Conservation (phyloP, 1,140 invertebrate genomes). For the Magallana angulata region DNA sequence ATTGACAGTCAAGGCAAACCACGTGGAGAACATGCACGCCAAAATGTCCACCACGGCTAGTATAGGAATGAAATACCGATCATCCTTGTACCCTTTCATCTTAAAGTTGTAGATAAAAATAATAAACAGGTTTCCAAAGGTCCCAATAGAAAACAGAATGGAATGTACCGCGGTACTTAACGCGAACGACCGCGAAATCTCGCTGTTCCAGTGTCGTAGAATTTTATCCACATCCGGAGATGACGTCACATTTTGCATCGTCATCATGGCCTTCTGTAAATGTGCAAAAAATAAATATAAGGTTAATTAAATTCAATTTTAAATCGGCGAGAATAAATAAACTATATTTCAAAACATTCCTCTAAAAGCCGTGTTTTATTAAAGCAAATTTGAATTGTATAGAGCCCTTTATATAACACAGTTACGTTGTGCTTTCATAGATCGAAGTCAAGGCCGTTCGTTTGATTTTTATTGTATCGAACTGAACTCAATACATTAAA, state of each 20-base stretch:
- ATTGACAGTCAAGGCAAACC: constrained; percentile 32
- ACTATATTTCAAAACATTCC: too few species aligned
- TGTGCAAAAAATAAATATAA: too few species aligned
- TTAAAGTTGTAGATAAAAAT: constrained; percentile 40
- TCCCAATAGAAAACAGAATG: constrained; percentile 21
- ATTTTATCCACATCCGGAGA: not conserved
- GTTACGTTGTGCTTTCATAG: too few species aligned
- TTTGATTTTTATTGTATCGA: constrained; percentile 7
- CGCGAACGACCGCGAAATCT: constrained; percentile 15
- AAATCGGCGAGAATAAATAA: too few species aligned
- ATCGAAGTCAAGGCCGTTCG: not conserved
- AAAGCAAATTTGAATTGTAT: too few species aligned
- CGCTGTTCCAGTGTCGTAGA: not conserved
- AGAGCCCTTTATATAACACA: too few species aligned
- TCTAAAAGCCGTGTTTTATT: too few species aligned
- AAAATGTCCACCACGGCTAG: constrained; percentile 38
- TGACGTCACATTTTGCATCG: constrained; percentile 19
- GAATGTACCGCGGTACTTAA: constrained; percentile 27
- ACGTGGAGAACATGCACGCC: constrained; percentile 26
- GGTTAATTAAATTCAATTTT: too few species aligned
- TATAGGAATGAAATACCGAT: constrained; percentile 43
- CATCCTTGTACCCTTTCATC: constrained; percentile 37
- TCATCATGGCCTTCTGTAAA: not conserved
- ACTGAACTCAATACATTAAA: constrained; percentile 13
- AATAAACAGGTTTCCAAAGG: constrained; percentile 33